These are phyloP conservation scores for Odontophorus gujanensis DNA, from an alignment of 2,113 vertebrate species.

Conservation along the genomic window DNA sequence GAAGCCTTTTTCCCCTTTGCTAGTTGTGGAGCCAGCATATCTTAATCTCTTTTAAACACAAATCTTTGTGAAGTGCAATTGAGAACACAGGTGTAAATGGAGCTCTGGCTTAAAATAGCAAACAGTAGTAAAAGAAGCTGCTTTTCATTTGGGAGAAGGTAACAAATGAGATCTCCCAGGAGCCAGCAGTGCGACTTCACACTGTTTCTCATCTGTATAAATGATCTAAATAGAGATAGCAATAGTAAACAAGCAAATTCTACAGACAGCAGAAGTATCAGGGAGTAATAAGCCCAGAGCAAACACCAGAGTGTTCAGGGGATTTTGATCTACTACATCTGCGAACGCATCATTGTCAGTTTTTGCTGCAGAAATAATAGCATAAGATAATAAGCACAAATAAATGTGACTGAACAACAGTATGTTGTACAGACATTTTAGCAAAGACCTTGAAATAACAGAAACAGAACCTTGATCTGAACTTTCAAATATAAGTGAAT, in stretches of 20 bases:
- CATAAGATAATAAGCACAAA: conserved; percentile 38
- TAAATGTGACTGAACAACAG: conserved; percentile 2
- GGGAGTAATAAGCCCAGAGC: conserved; percentile 58
- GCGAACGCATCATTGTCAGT: conserved; percentile 29
- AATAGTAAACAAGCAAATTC: conserved; percentile 42
- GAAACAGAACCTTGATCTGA: background rate
- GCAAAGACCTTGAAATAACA: conserved; percentile 43
- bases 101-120: conserved; percentile 47
- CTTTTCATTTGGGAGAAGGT: conserved; percentile 27
- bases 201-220: conserved; percentile 54
- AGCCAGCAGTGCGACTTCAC: background rate
- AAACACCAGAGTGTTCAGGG: conserved; percentile 23
- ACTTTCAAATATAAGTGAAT: background rate
- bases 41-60: conserved; percentile 1
- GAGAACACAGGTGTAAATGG: conserved; percentile 15
- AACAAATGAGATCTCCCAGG: conserved; percentile 44
- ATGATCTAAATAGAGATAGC: conserved; percentile 47
- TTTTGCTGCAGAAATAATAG: conserved; percentile 52
- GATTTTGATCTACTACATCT: conserved; percentile 14
- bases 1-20: background rate
- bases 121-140: background rate
- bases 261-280: conserved; percentile 35
- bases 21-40: background rate
- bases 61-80: background rate
- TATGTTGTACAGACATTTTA: background rate